Evolutionary conservation across 2,888 invertebrate species (phyloP).

Genomic region (Thymelicus acteon): DNA sequence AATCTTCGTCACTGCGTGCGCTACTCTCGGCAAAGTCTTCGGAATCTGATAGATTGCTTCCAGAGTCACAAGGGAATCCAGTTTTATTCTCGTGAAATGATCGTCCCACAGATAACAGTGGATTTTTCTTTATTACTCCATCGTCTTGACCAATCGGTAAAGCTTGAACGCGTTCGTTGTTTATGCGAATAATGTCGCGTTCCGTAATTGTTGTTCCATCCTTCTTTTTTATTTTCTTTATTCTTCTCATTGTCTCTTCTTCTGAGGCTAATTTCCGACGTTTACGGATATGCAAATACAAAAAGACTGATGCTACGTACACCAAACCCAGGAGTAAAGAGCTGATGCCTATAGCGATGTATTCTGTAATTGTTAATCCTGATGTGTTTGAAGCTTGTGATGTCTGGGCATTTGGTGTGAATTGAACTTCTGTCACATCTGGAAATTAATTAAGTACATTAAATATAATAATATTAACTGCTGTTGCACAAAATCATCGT

Average conservation of each 20-base stretch:
- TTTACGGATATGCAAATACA: slow-evolving; percentile 91
- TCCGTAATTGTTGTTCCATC: slow-evolving; percentile 74
- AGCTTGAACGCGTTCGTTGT: slow-evolving; percentile 69
- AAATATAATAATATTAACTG: not conserved
- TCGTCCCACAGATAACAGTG: slow-evolving; percentile 85
- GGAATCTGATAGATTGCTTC: slow-evolving; percentile 87
- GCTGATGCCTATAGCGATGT: slow-evolving; percentile 93
- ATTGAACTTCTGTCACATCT: slow-evolving; percentile 93
- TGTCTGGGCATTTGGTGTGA: slow-evolving; percentile 87
- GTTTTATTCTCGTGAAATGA: slow-evolving; percentile 84
- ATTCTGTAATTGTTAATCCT: slow-evolving; percentile 90
- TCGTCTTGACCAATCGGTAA: slow-evolving; percentile 84
- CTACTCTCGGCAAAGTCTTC: slow-evolving; percentile 83
- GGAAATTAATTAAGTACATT: slow-evolving; percentile 50
- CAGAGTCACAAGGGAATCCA: slow-evolving; percentile 78
- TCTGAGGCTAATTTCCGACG: slow-evolving; percentile 81
- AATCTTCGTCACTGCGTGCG: slow-evolving; percentile 63
- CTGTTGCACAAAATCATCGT: too few relatives aligned
- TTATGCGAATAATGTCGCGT: slow-evolving; percentile 76
- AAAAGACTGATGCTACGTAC: slow-evolving; percentile 93
- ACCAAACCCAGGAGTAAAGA: slow-evolving; percentile 93
- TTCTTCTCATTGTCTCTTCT: slow-evolving; percentile 71
- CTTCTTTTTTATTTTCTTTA: slow-evolving; percentile 71
- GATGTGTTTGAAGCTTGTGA: slow-evolving; percentile 80
- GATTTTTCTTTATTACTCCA: slow-evolving; percentile 92